Conservation (phyloP, 2,113 vertebrate species). For the Genyomyrus donnyi region DNA sequence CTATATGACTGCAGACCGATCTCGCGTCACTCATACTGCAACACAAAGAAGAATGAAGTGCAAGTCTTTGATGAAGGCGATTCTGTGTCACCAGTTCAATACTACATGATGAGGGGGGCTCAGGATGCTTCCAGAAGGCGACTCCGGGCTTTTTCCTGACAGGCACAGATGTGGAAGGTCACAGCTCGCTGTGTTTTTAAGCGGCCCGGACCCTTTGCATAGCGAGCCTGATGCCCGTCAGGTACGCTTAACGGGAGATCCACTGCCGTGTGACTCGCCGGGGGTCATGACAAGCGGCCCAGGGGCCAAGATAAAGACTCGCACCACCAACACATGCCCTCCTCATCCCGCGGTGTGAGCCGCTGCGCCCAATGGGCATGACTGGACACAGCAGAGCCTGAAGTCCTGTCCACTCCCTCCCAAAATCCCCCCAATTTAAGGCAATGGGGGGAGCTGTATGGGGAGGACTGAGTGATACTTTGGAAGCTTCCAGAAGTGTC, state of each 20-base stretch:
- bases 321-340: not conserved
- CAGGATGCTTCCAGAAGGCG: not conserved
- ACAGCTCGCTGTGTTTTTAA: not conserved
- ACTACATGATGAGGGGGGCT: not conserved
- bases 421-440: not conserved
- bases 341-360: not conserved
- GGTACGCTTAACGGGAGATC: slow-evolving; percentile 59
- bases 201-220: not conserved
- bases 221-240: slow-evolving; percentile 37
- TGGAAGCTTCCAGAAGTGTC: not conserved
- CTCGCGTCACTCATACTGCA: not conserved
- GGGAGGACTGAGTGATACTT: not conserved
- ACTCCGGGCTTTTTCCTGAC: not conserved
- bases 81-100: not conserved
- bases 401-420: not conserved
- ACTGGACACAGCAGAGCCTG: not conserved
- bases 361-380: not conserved
- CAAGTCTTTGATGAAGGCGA: not conserved
- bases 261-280: slow-evolving; percentile 28
- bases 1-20: not conserved
- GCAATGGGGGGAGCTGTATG: not conserved
- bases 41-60: not conserved
- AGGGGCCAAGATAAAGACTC: not conserved
- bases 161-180: not conserved
- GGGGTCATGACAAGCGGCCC: not conserved